Base-by-base conservation (phyloP, 2,113 vertebrate genomes). In the Coryphaenoides rupestris region DNA sequence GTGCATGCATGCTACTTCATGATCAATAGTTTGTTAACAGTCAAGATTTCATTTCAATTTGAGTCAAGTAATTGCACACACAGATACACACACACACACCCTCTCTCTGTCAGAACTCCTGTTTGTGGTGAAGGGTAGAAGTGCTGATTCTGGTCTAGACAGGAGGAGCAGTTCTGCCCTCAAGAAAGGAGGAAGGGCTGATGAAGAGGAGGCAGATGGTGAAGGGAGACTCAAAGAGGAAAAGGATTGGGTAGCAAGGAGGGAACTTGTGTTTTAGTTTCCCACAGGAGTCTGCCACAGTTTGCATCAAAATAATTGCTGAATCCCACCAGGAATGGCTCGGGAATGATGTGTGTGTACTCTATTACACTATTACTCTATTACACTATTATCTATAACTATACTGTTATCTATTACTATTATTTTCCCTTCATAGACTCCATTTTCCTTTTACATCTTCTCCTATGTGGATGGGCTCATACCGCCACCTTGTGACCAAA, bases 401-500 rank as follows among this genome's bases (percentile, higher is more conserved):
- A n/a, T n/a, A n/a, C n/a, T n/a, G n/a, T n/a, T n/a, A n/a, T n/a
- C 49, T n/a, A 19, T 6, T 24, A 3, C 23, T 26, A 16, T n/a
- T 14, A 28, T 45, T 45, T 53, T 33, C 17, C n/a, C 17, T 10
- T 19, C 58, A 40, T 19, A 28, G 57, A n/a, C 33, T 12, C 33
- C 9, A 10, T 40, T 40, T 40, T 12, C 13, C 13, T 40, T 40
- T 2, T 33, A 40, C 33, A 40, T 40, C 33, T 40, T 40, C 33
- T 5, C 9, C 33, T 40, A 53, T 47, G 61, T 56, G 19, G 6
- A 60, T 70, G 16, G 64, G 21, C n/a, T 64, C 5, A 19, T 60
- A 55, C 1, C 58, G 75, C 69, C 81, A 75, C 63, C 84, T 76
- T 63, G 81, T 84, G 87, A 69, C 59, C 3, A 54, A n/a, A n/a